Conservation (phyloP, 2,113 vertebrate species). For the Cinclus mexicanus region DNA sequence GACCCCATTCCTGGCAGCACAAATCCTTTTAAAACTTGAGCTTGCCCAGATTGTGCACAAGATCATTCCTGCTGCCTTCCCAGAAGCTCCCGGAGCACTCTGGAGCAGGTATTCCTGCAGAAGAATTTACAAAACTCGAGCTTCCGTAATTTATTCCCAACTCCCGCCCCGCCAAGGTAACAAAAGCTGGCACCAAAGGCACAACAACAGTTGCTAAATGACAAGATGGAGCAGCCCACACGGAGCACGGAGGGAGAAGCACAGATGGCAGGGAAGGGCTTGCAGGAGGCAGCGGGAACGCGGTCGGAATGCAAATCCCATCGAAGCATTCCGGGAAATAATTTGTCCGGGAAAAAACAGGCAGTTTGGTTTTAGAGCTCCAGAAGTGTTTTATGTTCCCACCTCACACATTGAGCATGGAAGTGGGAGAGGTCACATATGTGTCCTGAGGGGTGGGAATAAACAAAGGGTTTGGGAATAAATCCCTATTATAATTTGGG, state of each 20-base stretch:
- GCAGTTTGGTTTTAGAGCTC: not conserved
- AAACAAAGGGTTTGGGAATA: not conserved
- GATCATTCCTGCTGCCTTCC: not conserved
- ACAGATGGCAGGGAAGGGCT: slow-evolving; percentile 57
- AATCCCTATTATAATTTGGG: not conserved
- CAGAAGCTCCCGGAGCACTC: not conserved
- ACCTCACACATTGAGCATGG: fast-evolving
- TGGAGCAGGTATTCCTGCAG: not conserved
- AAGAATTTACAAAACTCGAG: not conserved
- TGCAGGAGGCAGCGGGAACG: slow-evolving; percentile 8
- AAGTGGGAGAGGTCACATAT: not conserved
- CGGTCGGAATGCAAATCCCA: slow-evolving; percentile 26
- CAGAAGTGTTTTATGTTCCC: not conserved
- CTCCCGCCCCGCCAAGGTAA: slow-evolving; percentile 2
- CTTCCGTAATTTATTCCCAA: not conserved
- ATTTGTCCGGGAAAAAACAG: not conserved
- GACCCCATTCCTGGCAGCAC: fast-evolving
- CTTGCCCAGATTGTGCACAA: not conserved
- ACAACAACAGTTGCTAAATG: slow-evolving; percentile 43
- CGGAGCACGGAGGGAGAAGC: slow-evolving; percentile 18
- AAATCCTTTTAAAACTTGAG: fast-evolving
- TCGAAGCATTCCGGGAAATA: not conserved
- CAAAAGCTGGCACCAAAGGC: slow-evolving; percentile 42
- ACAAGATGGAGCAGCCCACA: slow-evolving; percentile 47
- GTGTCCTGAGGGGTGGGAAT: not conserved